Evolutionary conservation across 2,113 vertebrate genomes (phyloP).

Genomic region (Laticauda laticaudata): DNA sequence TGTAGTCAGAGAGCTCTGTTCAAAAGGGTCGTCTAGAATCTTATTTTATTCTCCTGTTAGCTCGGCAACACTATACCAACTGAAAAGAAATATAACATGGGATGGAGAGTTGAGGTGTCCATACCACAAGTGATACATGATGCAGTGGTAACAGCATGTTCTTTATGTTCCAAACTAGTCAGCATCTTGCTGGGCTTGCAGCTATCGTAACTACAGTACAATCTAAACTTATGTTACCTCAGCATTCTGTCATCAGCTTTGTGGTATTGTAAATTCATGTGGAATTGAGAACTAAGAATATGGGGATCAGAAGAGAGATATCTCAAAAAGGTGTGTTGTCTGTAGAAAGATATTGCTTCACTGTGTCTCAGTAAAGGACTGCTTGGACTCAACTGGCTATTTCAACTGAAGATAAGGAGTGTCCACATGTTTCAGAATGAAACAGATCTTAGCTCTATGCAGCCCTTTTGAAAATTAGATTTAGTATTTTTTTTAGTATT

Average conservation of each 20-base stretch:
- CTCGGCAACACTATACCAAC: not conserved
- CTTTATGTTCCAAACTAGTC: slow-evolving; percentile 8
- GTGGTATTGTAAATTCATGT: not conserved
- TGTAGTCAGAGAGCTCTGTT: not conserved
- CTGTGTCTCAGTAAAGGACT: not conserved
- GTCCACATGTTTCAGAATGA: not conserved
- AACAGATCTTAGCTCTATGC: not conserved
- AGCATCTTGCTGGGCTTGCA: slow-evolving; percentile 11
- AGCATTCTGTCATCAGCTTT: not conserved
- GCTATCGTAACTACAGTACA: slow-evolving; percentile 16
- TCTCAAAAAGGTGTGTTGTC: not conserved
- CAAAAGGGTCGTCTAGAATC: not conserved
- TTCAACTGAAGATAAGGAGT: not conserved
- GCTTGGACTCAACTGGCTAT: not conserved
- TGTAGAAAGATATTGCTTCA: not conserved
- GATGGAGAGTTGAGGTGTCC: not conserved
- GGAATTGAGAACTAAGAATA: not conserved
- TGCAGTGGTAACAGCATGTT: not conserved
- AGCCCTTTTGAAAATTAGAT: not conserved
- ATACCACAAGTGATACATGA: slow-evolving; percentile 8
- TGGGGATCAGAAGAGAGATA: not conserved
- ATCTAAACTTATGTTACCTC: slow-evolving; percentile 15
- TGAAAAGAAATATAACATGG: not conserved
- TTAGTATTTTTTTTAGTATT: too few species aligned
- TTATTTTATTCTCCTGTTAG: not conserved